A percentile compares a stretch with the other conserved stretches of the same genome.
phyloP scores from a whole-genome alignment of 2,888 invertebrate genomes.

The Heteropelma amictum region DNA sequence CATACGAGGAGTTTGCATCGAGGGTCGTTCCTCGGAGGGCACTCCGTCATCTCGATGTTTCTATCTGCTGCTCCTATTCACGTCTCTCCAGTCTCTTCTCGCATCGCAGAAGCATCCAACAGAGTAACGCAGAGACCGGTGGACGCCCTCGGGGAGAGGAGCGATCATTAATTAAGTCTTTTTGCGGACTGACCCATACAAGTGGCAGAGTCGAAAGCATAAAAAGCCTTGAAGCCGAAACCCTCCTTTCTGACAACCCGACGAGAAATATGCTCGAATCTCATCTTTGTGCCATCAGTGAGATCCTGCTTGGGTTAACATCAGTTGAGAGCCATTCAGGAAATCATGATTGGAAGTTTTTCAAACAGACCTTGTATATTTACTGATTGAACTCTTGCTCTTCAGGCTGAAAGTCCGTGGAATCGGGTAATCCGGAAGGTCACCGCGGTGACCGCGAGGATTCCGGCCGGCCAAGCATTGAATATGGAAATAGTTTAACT shows the following conservation, averaged over 20 bases:
- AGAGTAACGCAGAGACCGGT: constrained; percentile 63
- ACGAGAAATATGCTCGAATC: constrained; percentile 28
- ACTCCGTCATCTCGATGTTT: constrained; percentile 77
- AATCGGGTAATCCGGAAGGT: too few relatives aligned
- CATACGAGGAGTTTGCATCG: constrained; percentile 78
- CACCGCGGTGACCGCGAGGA: too few relatives aligned
- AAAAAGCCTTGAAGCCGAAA: constrained; percentile 65
- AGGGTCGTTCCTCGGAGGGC: constrained; percentile 78
- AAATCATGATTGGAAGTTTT: constrained; percentile 1
- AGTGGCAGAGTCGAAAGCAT: constrained; percentile 71
- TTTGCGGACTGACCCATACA: constrained; percentile 76
- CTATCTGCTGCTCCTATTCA: constrained; percentile 69
- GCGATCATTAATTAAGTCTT: constrained; percentile 77
- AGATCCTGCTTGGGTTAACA: constrained; percentile 54
- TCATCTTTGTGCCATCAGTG: constrained; percentile 49
- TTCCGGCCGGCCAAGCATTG: too few relatives aligned
- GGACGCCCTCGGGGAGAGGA: constrained; percentile 73
- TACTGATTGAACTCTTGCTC: too few relatives aligned
- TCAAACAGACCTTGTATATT: too few relatives aligned
- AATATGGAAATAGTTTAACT: too few relatives aligned
- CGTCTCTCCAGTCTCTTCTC: constrained; percentile 55
- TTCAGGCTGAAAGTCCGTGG: too few relatives aligned
- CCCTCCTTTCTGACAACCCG: constrained; percentile 43
- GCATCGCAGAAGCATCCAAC: constrained; percentile 53
- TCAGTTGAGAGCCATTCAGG: background rate